These are phyloP conservation scores for Drosophila melanocephala DNA, from an alignment of 2,888 invertebrate genomes.

Conservation along the genomic window DNA sequence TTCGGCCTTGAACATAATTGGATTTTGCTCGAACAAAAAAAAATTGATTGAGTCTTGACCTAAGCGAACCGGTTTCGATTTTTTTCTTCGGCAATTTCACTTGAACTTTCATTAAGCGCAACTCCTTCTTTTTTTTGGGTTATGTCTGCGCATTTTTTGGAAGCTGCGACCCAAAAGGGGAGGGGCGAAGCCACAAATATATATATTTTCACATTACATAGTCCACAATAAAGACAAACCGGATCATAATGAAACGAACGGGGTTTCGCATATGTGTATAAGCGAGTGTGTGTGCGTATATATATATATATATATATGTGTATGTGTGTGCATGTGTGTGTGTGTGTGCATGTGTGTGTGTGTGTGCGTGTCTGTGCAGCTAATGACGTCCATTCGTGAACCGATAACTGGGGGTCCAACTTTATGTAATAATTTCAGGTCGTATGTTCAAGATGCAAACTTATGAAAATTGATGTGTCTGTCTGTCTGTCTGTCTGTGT, in stretches of 20 bases:
- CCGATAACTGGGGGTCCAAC: conserved; percentile 38
- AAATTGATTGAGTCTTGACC: conserved; percentile 53
- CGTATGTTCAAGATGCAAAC: conserved; percentile 64
- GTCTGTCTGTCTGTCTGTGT: neutral
- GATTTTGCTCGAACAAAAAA: conserved; percentile 17
- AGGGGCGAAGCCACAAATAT: conserved; percentile 33
- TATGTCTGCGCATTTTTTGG: conserved; percentile 18
- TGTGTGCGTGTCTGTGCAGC: conserved; percentile 35
- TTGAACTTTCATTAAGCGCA: conserved; percentile 73
- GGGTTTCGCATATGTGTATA: conserved; percentile 12
- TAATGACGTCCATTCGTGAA: conserved; percentile 53
- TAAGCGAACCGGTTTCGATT: conserved; percentile 60
- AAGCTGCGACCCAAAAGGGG: conserved; percentile 1
- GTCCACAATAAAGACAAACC: conserved; percentile 45
- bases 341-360: conserved; percentile 2
- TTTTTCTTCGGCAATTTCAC: conserved; percentile 65
- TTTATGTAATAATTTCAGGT: conserved; percentile 67
- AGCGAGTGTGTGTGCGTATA: neutral
- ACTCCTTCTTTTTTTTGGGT: conserved; percentile 41
- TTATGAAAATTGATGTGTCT: conserved; percentile 45
- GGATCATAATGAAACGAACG: conserved; percentile 44
- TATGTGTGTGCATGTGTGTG: neutral
- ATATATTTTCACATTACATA: conserved; percentile 48
- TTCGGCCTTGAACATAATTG: conserved; percentile 75
- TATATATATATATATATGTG: no score